Conservation (phyloP, 2,888 invertebrate species). For the Folsomia candida region DNA sequence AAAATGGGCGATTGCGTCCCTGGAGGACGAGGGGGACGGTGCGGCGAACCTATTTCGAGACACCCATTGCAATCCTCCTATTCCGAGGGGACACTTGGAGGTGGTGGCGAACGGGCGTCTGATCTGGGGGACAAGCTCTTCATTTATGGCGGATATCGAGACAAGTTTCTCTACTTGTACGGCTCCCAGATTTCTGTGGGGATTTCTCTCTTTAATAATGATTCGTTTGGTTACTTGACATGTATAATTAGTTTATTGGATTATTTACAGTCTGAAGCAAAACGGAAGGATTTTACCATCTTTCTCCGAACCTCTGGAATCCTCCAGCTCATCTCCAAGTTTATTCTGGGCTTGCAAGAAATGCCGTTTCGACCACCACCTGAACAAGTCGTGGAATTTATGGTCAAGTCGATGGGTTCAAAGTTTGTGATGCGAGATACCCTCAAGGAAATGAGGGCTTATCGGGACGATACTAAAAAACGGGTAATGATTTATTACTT, state of each 20-base stretch:
- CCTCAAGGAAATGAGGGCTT: conserved; percentile 17
- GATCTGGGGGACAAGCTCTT: background rate
- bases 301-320: conserved; percentile 18
- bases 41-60: too few species aligned
- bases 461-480: background rate
- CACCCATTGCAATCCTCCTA: background rate
- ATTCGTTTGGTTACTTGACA: too few species aligned
- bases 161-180: background rate
- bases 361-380: conserved; percentile 4
- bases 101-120: background rate
- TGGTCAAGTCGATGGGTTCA: conserved; percentile 12
- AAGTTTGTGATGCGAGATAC: conserved; percentile 1
- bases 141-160: background rate
- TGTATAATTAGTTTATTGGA: too few species aligned
- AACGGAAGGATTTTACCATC: conserved; percentile 10
- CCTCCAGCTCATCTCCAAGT: conserved; percentile 8
- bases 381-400: conserved; percentile 13
- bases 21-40: background rate
- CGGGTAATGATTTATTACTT: too few species aligned
- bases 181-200: background rate
- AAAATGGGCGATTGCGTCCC: background rate
- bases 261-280: conserved; percentile 16
- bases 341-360: conserved; percentile 10
- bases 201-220: too few species aligned
- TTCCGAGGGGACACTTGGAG: background rate